Evolutionary conservation across 2,797 vertebrate genomes (phyloP), one percentile per base, ranked within the genome.

Genomic region (Acanthurus lineatus): DNA sequence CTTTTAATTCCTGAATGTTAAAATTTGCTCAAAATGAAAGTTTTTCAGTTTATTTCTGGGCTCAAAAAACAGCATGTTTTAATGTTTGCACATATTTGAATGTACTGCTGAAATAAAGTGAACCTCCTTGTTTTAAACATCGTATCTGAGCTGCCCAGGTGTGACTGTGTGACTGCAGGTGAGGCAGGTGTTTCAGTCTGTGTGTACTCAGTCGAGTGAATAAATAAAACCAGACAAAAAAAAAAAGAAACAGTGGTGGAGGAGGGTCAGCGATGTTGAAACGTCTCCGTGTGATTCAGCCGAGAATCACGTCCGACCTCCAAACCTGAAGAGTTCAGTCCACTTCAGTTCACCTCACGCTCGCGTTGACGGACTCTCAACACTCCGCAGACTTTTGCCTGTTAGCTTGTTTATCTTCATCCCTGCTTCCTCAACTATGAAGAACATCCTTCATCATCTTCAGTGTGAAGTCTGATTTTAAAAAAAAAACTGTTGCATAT

Each of bases 181-280:
- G 25, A 68, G 14, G 25, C 8, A 40, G 28, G 38, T 56, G n/a
- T 54, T 25, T n/a, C 10, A 25, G 15, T 2, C 17, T 3, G 38
- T 47, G 58, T 69, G 38, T n/a, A 22, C 32, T 56, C 49, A 63
- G 15, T 62, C 51, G 20, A 15, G 35, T 47, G 61, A 78, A 52
- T 45, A 56, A 69, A 72, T 61, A 40, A 68, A 73, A 63, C 22
- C 51, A 35, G 45, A 57, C 12, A 73, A 38, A 56, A 15, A 9
- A 17, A 52, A 5, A 32, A 51, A 25, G 45, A 53, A 20, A 19
- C 3, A 17, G 4, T 38, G 20, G 3, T 16, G 25, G 5, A 57
- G 19, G 9, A n/a, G 25, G 9, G 3, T 25, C 66, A 6, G 58
- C 6, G 0, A 47, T 78, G 76, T 61, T 9, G 40, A 67, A 66